phyloP scores from a whole-genome alignment of 2,113 vertebrate genomes.

The Equus przewalskii region DNA sequence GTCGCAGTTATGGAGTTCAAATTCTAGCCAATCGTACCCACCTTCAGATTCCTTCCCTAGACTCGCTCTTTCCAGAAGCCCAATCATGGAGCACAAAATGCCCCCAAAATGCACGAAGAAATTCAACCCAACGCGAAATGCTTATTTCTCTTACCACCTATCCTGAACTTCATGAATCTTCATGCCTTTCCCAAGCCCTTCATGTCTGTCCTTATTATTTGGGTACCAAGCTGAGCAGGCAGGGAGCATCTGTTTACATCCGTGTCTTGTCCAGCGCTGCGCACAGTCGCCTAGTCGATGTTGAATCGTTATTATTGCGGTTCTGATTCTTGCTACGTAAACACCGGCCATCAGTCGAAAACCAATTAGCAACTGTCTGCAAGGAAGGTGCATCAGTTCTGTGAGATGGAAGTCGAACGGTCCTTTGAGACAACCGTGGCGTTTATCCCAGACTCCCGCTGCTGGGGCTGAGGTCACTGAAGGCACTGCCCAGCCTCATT shows the following conservation, averaged over 20 bases:
- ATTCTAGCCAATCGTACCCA: not conserved
- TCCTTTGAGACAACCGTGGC: not conserved
- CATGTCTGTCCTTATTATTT: not conserved
- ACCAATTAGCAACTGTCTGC: not conserved
- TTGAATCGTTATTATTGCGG: not conserved
- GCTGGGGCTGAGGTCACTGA: not conserved
- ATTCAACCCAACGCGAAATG: not conserved
- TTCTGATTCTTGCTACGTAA: not conserved
- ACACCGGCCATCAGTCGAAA: not conserved
- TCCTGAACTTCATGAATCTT: not conserved
- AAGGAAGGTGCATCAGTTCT: not conserved
- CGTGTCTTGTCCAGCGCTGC: not conserved
- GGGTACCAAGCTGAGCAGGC: not conserved
- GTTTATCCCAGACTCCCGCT: not conserved
- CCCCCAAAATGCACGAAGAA: not conserved
- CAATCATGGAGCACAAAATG: not conserved
- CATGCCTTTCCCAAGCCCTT: not conserved
- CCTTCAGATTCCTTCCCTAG: not conserved
- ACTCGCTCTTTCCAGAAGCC: not conserved
- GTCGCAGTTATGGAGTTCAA: not conserved
- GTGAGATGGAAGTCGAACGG: not conserved
- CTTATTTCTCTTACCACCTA: not conserved
- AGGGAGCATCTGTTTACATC: not conserved
- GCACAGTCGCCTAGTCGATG: not conserved
- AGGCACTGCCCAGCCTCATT: not conserved